phyloP scores from a whole-genome alignment of 2,113 vertebrate genomes.

The Uropsilus gracilis region DNA sequence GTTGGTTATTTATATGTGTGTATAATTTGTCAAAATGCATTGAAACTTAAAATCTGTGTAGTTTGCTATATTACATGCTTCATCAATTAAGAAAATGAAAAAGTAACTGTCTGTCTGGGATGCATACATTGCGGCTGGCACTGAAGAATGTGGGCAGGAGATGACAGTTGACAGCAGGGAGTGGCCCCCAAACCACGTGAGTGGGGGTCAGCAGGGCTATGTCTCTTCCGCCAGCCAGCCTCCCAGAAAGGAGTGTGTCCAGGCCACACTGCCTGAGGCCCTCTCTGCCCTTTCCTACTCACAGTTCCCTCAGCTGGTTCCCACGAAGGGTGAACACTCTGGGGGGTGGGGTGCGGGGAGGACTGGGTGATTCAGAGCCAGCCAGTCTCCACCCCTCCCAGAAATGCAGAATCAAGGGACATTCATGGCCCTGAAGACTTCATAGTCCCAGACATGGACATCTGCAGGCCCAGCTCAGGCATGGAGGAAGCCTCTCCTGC shows the following conservation, averaged over 20 bases:
- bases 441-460: background rate
- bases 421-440: background rate
- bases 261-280: slow-evolving; percentile 46
- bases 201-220: slow-evolving; percentile 34
- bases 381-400: background rate
- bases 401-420: background rate
- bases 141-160: background rate
- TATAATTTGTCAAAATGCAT: background rate
- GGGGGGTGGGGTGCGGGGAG: background rate
- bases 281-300: slow-evolving; percentile 67
- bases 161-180: slow-evolving; percentile 23
- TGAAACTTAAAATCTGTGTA: background rate
- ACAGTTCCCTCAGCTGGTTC: slow-evolving; percentile 40
- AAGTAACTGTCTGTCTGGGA: background rate
- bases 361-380: slow-evolving; percentile 37
- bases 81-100: background rate
- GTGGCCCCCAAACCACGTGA: background rate
- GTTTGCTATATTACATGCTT: background rate
- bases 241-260: slow-evolving; percentile 50
- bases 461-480: background rate
- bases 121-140: background rate
- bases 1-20: background rate
- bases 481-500: background rate
- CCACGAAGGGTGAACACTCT: slow-evolving; percentile 42
- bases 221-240: slow-evolving; percentile 41